These are phyloP conservation scores for Zelleria hepariella DNA, from an alignment of 2,888 invertebrate species.

Conservation along the genomic window DNA sequence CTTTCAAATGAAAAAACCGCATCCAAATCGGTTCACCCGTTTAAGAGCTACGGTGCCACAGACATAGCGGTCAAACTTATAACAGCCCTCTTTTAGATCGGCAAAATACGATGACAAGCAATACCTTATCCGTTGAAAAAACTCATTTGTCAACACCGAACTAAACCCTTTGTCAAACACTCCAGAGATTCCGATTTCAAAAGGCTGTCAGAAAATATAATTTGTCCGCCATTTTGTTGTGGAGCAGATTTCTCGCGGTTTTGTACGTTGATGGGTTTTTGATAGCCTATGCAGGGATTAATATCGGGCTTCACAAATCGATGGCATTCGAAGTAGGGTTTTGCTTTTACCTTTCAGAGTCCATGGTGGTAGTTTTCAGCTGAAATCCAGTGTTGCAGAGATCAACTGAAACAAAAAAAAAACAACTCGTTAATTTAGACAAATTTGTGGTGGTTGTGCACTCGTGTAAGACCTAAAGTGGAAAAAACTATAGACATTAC, in stretches of 20 bases:
- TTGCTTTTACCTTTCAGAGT: slow-evolving; percentile 55
- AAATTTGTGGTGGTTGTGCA: not conserved
- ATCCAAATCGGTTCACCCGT: no score
- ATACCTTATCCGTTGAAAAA: not conserved
- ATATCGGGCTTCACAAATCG: not conserved
- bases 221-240: not conserved
- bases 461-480: no score
- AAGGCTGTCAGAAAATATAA: not conserved
- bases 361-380: slow-evolving; percentile 35
- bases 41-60: no score
- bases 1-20: no score
- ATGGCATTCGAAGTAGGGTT: not conserved
- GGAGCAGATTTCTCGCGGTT: not conserved
- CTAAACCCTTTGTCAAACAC: no score
- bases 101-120: not conserved
- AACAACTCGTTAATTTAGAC: not conserved
- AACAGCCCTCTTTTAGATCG: no score
- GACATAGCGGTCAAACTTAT: no score
- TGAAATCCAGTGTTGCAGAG: slow-evolving; percentile 41
- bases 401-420: slow-evolving; percentile 8
- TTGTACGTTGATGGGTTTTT: not conserved
- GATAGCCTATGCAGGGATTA: not conserved
- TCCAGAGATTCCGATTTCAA: not conserved
- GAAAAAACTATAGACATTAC: no score
- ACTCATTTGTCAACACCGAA: no score